These are phyloP conservation scores for Tursiops truncatus DNA, from an alignment of 2,113 vertebrate genomes.

Conservation along the genomic window DNA sequence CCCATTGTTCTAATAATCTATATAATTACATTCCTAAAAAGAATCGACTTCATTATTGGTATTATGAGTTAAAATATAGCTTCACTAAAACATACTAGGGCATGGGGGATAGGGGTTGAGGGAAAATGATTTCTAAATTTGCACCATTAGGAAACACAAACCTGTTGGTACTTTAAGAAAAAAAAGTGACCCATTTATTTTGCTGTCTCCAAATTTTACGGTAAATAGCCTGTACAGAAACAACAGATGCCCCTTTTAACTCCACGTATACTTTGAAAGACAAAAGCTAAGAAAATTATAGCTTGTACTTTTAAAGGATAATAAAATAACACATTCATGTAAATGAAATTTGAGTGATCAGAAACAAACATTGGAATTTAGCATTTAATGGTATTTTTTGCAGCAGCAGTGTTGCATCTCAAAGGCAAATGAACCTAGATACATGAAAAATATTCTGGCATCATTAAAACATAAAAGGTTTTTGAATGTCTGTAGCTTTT, in stretches of 20 bases:
- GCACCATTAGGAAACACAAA: neutral
- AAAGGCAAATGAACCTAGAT: neutral
- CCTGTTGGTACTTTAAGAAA: neutral
- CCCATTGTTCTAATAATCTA: neutral
- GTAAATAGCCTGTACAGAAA: neutral
- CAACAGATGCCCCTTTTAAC: neutral
- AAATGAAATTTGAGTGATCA: neutral
- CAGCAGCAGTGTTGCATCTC: neutral
- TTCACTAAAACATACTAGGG: neutral
- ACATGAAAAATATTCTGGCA: neutral
- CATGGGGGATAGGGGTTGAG: accelerated
- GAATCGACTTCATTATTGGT: neutral
- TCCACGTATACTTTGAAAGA: neutral
- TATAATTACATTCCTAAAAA: neutral
- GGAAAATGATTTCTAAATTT: neutral
- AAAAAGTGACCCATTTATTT: neutral
- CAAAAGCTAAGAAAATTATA: neutral
- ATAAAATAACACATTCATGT: neutral
- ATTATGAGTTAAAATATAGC: neutral
- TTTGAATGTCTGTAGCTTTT: neutral
- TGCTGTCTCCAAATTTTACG: neutral
- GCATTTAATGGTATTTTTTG: neutral
- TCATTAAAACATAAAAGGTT: neutral
- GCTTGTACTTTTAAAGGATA: neutral
- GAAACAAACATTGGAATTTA: neutral